phyloP scores from a whole-genome alignment of 2,113 vertebrate species.

The Entomyzon cyanotis region DNA sequence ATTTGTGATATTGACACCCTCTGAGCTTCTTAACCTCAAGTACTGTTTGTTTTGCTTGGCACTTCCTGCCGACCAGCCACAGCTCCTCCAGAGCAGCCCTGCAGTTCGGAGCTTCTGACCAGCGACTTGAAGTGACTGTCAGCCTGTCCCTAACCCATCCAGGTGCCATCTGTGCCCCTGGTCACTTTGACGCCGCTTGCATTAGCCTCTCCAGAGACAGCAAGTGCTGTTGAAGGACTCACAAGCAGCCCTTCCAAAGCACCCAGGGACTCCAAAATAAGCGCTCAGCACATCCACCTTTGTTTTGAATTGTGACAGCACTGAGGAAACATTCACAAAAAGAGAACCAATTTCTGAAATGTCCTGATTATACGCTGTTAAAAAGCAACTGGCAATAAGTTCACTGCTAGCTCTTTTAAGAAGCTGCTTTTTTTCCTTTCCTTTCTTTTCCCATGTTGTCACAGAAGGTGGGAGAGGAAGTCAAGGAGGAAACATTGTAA shows the following conservation, averaged over 20 bases:
- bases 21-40: constrained; percentile 20
- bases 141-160: neutral
- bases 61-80: accelerated
- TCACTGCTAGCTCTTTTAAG: neutral
- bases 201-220: neutral
- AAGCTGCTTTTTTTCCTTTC: neutral
- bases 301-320: accelerated
- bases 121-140: neutral
- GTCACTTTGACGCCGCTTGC: neutral
- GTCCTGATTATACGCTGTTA: neutral
- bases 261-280: neutral
- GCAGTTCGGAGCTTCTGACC: neutral
- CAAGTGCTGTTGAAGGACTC: neutral
- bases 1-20: neutral
- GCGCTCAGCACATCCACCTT: accelerated
- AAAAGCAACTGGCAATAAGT: neutral
- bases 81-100: neutral
- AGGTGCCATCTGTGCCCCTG: neutral
- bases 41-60: constrained; percentile 43
- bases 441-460: neutral
- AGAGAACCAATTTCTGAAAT: neutral
- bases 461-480: neutral
- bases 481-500: neutral
- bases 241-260: neutral
- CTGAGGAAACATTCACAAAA: neutral